Conservation (phyloP, 2,113 vertebrate species). For the Limnothrissa miodon region DNA sequence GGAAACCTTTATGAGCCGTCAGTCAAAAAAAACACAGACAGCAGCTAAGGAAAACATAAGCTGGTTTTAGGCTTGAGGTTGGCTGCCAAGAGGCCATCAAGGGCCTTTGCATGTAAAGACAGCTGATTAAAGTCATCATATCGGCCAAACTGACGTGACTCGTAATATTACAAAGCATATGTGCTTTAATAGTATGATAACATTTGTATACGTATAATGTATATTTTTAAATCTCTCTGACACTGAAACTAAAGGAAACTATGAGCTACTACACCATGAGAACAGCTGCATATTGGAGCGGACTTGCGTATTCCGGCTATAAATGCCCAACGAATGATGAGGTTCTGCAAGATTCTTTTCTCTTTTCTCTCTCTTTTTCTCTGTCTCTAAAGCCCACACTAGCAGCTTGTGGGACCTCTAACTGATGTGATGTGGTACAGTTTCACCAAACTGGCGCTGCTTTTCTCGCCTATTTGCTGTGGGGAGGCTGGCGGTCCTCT, state of each 20-base stretch:
- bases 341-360: background rate
- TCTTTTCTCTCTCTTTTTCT: constrained; percentile 15
- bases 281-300: background rate
- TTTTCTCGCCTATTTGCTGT: constrained; percentile 55
- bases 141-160: background rate
- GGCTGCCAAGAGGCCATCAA: background rate
- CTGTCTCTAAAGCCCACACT: background rate
- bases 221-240: background rate
- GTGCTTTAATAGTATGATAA: background rate
- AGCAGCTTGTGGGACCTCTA: background rate
- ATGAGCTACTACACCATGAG: background rate
- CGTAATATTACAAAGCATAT: background rate
- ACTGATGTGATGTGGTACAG: constrained; percentile 34
- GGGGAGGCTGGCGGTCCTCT: constrained; percentile 31
- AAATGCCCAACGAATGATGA: background rate
- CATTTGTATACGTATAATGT: background rate
- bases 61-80: background rate
- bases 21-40: constrained; percentile 2
- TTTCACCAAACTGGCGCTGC: constrained; percentile 41
- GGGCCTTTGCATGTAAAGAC: background rate
- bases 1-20: background rate
- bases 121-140: background rate
- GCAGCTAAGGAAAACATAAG: background rate
- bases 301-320: background rate
- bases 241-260: background rate